Evolutionary conservation across 2,113 vertebrate species (phyloP).

Genomic region (Trinectes maculatus): DNA sequence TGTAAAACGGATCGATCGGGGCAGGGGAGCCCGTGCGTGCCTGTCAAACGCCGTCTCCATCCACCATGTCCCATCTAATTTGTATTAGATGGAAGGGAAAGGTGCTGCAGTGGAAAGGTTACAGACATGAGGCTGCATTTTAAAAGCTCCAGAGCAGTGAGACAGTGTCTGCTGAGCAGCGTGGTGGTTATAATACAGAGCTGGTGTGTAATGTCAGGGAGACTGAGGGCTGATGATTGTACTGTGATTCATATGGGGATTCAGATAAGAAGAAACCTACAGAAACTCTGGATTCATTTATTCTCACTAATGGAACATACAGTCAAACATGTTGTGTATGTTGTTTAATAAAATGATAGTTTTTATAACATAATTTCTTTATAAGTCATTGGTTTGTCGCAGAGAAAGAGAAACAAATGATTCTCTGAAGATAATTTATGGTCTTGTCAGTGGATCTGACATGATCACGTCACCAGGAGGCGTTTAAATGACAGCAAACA

Average conservation of each 20-base stretch:
- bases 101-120: slow-evolving; percentile 50
- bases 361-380: no score
- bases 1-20: slow-evolving; percentile 58
- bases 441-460: background rate
- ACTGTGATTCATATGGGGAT: slow-evolving; percentile 18
- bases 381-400: no score
- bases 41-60: slow-evolving; percentile 64
- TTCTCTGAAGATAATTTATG: no score
- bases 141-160: slow-evolving; percentile 16
- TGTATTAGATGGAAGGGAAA: slow-evolving; percentile 22
- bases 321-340: no score
- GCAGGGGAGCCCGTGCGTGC: slow-evolving; percentile 21
- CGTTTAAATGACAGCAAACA: slow-evolving; percentile 20
- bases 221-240: slow-evolving; percentile 12
- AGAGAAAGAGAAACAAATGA: background rate
- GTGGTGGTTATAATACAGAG: slow-evolving; percentile 26
- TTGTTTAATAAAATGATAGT: no score
- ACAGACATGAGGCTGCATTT: slow-evolving; percentile 47
- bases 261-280: background rate
- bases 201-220: background rate
- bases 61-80: slow-evolving; percentile 21
- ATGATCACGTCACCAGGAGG: background rate
- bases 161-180: slow-evolving; percentile 12
- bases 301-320: no score
- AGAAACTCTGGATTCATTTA: no score